Percentiles rank a stretch among this genome's conserved stretches.
These are phyloP conservation scores for Asteroscopus sphinx DNA, from an alignment of 2,888 invertebrate genomes.

Conservation along the genomic window DNA sequence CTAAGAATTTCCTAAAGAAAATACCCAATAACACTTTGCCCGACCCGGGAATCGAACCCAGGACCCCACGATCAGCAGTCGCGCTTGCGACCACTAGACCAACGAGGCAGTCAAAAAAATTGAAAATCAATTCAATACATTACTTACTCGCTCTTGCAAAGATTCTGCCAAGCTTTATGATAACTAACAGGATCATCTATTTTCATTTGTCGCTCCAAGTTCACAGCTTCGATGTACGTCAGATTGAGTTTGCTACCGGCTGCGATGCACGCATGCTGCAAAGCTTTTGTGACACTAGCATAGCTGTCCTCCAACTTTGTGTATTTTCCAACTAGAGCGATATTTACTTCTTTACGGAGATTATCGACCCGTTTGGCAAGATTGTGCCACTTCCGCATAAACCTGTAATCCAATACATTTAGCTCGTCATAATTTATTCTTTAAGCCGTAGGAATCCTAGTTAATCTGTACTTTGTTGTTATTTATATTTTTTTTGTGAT, in stretches of 20 bases:
- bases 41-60: too few species aligned
- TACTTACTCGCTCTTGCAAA: constrained; percentile 95
- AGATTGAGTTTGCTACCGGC: constrained; percentile 95
- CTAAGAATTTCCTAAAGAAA: too few species aligned
- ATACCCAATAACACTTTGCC: too few species aligned
- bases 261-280: constrained; percentile 97
- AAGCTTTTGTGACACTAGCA: constrained; percentile 98
- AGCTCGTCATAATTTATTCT: not conserved
- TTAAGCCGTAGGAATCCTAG: not conserved
- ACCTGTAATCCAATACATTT: constrained; percentile 78
- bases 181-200: constrained; percentile 94
- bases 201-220: constrained; percentile 94
- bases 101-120: too few species aligned
- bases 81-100: too few species aligned
- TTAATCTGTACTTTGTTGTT: too few species aligned
- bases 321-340: constrained; percentile 99
- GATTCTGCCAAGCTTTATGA: constrained; percentile 97
- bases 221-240: constrained; percentile 97
- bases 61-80: too few species aligned
- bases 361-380: constrained; percentile 96
- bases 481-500: too few species aligned
- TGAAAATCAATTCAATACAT: too few species aligned
- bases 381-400: constrained; percentile 97
- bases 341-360: constrained; percentile 95
- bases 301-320: constrained; percentile 98